Percentiles rank a stretch among this genome's conserved stretches.
phyloP scores from a whole-genome alignment of 2,113 vertebrate species.

The Puffinus mauretanicus region DNA sequence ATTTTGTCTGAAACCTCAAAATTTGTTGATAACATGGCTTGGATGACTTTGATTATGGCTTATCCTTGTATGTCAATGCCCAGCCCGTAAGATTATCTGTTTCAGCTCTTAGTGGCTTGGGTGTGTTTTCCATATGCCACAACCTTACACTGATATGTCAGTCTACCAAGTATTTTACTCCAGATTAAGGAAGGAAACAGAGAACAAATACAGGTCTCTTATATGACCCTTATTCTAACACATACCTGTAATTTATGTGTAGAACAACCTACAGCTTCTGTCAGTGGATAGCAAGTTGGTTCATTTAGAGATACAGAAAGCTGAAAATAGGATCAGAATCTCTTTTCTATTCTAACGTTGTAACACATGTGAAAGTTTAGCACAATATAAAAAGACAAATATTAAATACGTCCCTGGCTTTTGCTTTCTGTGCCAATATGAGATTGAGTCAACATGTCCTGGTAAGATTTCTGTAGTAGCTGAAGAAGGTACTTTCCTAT shows the following conservation, averaged over 20 bases:
- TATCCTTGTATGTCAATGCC: not conserved
- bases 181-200: not conserved
- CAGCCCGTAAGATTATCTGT: not conserved
- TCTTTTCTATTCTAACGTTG: not conserved
- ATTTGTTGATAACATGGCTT: not conserved
- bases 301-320: not conserved
- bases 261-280: not conserved
- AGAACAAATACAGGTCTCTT: not conserved
- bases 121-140: not conserved
- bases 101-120: not conserved
- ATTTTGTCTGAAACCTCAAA: not conserved
- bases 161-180: not conserved
- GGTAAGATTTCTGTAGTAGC: not conserved
- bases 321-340: not conserved
- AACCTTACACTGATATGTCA: not conserved
- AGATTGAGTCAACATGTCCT: not conserved
- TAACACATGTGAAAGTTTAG: not conserved
- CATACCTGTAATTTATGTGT: not conserved
- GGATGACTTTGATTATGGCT: not conserved
- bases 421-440: not conserved
- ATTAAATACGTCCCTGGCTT: not conserved
- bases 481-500: not conserved
- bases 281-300: not conserved
- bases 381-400: not conserved
- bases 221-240: not conserved